These are phyloP conservation scores for Pipra filicauda DNA, from an alignment of 2,113 vertebrate species.

Conservation along the genomic window DNA sequence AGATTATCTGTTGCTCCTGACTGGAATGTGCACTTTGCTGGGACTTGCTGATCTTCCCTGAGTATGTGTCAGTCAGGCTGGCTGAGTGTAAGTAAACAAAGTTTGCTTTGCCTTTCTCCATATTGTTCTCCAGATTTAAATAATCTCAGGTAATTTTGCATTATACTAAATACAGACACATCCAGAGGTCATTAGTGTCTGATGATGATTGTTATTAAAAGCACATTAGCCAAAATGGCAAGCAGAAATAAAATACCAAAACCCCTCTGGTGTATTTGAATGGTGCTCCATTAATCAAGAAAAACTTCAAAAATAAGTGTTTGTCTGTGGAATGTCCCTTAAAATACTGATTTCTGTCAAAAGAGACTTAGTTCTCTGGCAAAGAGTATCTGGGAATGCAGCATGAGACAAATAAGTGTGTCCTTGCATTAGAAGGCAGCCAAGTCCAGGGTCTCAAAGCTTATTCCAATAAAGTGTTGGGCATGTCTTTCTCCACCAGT, in stretches of 20 bases:
- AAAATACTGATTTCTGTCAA: background rate
- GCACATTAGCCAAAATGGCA: background rate
- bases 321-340: background rate
- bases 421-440: background rate
- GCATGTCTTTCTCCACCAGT: background rate
- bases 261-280: background rate
- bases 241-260: background rate
- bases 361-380: background rate
- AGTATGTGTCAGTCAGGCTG: background rate
- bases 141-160: background rate
- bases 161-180: background rate
- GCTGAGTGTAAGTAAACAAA: background rate
- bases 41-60: background rate
- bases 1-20: background rate
- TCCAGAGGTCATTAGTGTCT: background rate
- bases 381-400: background rate
- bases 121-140: background rate
- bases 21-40: background rate
- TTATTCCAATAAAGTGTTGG: background rate
- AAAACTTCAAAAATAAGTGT: background rate
- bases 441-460: background rate
- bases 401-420: background rate
- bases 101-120: background rate
- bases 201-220: background rate
- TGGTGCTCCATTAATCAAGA: background rate